Percentiles rank a stretch among this genome's conserved stretches.
Conservation (phyloP, 2,888 invertebrate genomes). For the Pseudococcus longispinus region DNA sequence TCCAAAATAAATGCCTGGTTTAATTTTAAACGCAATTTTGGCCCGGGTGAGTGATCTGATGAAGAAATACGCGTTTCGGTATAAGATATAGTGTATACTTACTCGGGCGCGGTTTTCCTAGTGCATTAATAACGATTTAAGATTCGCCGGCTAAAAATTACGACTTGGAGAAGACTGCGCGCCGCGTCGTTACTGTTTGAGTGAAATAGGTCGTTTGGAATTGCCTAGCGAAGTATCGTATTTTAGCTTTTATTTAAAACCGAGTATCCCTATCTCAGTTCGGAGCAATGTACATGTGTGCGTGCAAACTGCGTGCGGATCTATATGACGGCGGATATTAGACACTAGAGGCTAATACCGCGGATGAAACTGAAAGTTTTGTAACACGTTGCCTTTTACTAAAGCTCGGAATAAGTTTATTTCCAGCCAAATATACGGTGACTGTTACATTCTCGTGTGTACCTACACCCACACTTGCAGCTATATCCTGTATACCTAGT, state of each 20-base stretch:
- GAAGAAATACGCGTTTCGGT: constrained; percentile 21
- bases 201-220: constrained; percentile 43
- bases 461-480: background rate
- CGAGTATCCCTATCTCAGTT: background rate
- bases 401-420: constrained; percentile 22
- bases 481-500: background rate
- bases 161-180: background rate
- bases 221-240: constrained; percentile 23
- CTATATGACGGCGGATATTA: constrained; percentile 17
- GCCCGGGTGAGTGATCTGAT: constrained; percentile 11
- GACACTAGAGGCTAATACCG: constrained; percentile 43
- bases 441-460: background rate
- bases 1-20: constrained; percentile 27
- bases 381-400: constrained; percentile 36
- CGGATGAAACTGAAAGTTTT: constrained; percentile 36
- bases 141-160: background rate
- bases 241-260: constrained; percentile 47
- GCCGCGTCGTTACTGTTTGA: background rate
- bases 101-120: background rate
- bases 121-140: constrained; percentile 14
- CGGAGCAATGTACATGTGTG: background rate
- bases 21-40: constrained; percentile 33
- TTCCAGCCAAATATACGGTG: constrained; percentile 7
- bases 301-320: background rate
- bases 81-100: background rate